Percentiles rank a stretch among this genome's conserved stretches.
These are phyloP conservation scores for Meteorus colon DNA, from an alignment of 2,888 invertebrate species.

Conservation along the genomic window DNA sequence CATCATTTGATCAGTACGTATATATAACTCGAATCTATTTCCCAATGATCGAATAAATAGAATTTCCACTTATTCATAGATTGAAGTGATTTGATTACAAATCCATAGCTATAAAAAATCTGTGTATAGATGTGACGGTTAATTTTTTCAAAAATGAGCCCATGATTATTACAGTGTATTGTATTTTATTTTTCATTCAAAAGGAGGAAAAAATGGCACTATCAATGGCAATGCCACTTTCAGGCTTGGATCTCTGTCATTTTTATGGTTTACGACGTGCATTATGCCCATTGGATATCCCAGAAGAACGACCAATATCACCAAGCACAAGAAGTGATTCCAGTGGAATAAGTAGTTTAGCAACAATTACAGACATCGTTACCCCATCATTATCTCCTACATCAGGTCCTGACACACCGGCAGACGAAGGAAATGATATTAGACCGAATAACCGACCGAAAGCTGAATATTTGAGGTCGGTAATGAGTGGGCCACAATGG, in stretches of 20 bases:
- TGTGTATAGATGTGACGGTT: neutral
- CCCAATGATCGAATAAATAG: neutral
- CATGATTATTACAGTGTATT: neutral
- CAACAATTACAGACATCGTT: constrained; percentile 62
- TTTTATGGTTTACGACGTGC: constrained; percentile 74
- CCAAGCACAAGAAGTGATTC: constrained; percentile 76
- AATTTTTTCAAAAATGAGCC: neutral
- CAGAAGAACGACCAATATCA: constrained; percentile 74
- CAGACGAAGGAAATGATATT: constrained; percentile 12
- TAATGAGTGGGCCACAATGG: neutral
- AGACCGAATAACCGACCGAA: neutral
- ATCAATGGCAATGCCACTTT: constrained; percentile 78
- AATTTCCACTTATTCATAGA: neutral
- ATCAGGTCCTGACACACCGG: constrained; percentile 56
- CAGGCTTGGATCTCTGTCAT: constrained; percentile 76
- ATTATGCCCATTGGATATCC: constrained; percentile 53
- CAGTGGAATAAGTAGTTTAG: constrained; percentile 78
- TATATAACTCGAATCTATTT: neutral
- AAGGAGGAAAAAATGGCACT: constrained; percentile 75
- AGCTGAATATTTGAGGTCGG: neutral
- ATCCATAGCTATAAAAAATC: no score
- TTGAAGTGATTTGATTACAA: no score
- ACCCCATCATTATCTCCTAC: constrained; percentile 32
- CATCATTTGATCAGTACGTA: neutral
- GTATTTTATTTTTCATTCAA: neutral